Evolutionary conservation across 2,113 vertebrate genomes (phyloP).

Genomic region (Microcebus lehilahytsara): DNA sequence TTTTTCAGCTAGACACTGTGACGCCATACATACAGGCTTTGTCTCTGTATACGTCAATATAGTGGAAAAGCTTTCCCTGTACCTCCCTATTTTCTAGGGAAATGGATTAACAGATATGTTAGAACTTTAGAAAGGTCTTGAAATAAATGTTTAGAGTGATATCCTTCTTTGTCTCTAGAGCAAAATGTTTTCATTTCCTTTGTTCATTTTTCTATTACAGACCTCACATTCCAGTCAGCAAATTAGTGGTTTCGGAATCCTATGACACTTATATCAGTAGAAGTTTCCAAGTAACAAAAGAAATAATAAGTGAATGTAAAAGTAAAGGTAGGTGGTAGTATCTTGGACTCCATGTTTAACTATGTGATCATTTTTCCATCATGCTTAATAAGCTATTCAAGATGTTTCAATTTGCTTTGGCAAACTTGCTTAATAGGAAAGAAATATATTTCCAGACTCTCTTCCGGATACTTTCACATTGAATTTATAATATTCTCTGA

Average conservation of each 20-base stretch:
- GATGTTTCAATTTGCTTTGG: not conserved
- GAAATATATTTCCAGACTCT: not conserved
- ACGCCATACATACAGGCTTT: not conserved
- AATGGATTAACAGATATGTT: not conserved
- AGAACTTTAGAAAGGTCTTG: not conserved
- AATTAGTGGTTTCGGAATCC: slow-evolving; percentile 93
- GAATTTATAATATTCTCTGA: not conserved
- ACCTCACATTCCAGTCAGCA: slow-evolving; percentile 97
- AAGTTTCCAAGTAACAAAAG: slow-evolving; percentile 97
- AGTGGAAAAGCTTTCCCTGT: not conserved
- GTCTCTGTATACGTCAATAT: not conserved
- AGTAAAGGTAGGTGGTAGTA: slow-evolving; percentile 87
- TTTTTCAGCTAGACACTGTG: not conserved
- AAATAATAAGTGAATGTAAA: slow-evolving; percentile 96
- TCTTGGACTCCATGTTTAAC: not conserved
- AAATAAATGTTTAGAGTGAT: not conserved
- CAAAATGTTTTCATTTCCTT: slow-evolving; percentile 37
- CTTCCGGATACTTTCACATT: not conserved
- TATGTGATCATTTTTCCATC: not conserved
- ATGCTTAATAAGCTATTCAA: not conserved
- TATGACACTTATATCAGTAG: slow-evolving; percentile 97
- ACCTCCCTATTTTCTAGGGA: not conserved
- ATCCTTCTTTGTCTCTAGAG: not conserved
- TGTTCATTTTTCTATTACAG: slow-evolving; percentile 81
- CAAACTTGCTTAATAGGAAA: not conserved